phyloP scores from a whole-genome alignment of 2,888 invertebrate species.

The Horisme vitalbata region DNA sequence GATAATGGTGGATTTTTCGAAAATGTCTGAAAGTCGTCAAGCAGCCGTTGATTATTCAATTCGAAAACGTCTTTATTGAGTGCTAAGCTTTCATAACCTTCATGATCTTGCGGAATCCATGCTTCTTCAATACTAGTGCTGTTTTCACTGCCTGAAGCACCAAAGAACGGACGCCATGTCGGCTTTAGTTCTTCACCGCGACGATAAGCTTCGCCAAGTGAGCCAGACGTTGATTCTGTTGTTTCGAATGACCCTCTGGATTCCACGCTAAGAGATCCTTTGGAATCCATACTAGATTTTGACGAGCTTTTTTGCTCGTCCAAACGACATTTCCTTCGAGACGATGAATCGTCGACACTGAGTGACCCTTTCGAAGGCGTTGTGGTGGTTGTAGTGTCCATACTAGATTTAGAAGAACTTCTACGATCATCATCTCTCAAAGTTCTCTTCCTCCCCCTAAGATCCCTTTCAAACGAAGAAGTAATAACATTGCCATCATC shows the following conservation, averaged over 20 bases:
- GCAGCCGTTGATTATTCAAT: slow-evolving; percentile 66
- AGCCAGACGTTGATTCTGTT: slow-evolving; percentile 89
- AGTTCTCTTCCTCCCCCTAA: slow-evolving; percentile 65
- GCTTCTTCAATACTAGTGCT: slow-evolving; percentile 94
- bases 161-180: slow-evolving; percentile 92
- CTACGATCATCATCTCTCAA: slow-evolving; percentile 75
- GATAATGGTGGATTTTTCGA: slow-evolving; percentile 76
- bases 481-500: slow-evolving; percentile 77
- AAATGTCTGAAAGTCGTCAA: slow-evolving; percentile 79
- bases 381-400: slow-evolving; percentile 77
- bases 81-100: slow-evolving; percentile 82
- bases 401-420: slow-evolving; percentile 84
- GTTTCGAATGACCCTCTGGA: slow-evolving; percentile 88
- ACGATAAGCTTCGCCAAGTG: slow-evolving; percentile 87
- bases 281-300: slow-evolving; percentile 85
- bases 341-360: slow-evolving; percentile 78
- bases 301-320: slow-evolving; percentile 82
- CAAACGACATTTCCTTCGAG: slow-evolving; percentile 67
- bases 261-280: slow-evolving; percentile 85
- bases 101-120: slow-evolving; percentile 89
- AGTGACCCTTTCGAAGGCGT: slow-evolving; percentile 78
- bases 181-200: slow-evolving; percentile 89
- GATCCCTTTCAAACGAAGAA: slow-evolving; percentile 69
- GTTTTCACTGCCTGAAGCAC: slow-evolving; percentile 90
- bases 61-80: slow-evolving; percentile 76